These are phyloP conservation scores for Aselliscus stoliczkanus DNA, from an alignment of 2,797 vertebrate genomes.

Conservation along the genomic window DNA sequence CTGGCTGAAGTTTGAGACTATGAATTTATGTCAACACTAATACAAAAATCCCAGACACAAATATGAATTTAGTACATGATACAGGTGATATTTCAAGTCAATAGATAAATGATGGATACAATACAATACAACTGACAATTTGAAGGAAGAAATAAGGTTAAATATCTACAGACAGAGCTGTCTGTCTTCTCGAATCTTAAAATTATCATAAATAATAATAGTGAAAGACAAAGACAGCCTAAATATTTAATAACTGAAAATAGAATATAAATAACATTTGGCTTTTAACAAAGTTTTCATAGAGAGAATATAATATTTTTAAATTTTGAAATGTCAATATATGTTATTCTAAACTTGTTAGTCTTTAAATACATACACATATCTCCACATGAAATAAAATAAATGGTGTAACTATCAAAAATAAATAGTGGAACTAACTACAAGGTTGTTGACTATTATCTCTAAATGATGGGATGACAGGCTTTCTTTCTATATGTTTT, in stretches of 20 bases:
- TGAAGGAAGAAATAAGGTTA: neutral
- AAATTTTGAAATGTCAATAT: neutral
- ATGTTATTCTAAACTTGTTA: neutral
- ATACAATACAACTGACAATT: neutral
- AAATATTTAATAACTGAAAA: neutral
- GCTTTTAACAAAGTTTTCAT: neutral
- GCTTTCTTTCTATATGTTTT: neutral
- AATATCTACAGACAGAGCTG: neutral
- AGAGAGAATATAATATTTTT: neutral
- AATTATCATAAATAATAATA: neutral
- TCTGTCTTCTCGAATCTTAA: neutral
- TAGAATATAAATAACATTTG: neutral
- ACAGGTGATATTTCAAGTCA: neutral
- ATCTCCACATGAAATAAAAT: neutral
- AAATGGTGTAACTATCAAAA: neutral
- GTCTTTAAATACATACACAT: neutral
- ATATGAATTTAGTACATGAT: neutral
- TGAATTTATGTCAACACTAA: neutral
- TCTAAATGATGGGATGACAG: neutral
- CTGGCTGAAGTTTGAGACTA: neutral
- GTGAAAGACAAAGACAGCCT: neutral
- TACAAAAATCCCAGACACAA: neutral
- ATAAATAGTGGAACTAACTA: neutral
- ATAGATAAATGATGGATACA: neutral
- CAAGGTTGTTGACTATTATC: neutral